Evolutionary conservation across 2,888 invertebrate species (phyloP).

Genomic region (Tillus elongatus): DNA sequence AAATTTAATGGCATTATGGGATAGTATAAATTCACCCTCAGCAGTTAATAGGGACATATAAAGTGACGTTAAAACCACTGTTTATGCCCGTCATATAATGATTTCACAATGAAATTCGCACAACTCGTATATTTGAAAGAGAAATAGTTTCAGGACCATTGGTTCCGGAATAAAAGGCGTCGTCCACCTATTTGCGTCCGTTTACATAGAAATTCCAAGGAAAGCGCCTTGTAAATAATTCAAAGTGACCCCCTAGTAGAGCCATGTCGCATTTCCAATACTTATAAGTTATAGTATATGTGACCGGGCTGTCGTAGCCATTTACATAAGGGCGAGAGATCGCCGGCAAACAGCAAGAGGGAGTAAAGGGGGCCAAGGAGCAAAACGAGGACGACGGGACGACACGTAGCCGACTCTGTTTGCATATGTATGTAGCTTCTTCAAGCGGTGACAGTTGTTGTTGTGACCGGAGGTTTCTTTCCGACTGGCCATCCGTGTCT

Average conservation of each 20-base stretch:
- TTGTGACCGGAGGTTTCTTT: conserved; percentile 24
- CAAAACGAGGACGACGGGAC: too few relatives aligned
- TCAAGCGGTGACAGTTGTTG: conserved; percentile 30
- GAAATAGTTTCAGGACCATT: too few relatives aligned
- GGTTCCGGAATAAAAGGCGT: conserved; percentile 29
- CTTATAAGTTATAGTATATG: conserved; percentile 37
- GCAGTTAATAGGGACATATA: too few relatives aligned
- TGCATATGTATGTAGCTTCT: conserved; percentile 27
- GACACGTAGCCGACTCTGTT: too few relatives aligned
- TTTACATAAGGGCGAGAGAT: conserved; percentile 28
- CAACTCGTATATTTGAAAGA: too few relatives aligned
- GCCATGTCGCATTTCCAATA: conserved; percentile 33
- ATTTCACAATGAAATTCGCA: too few relatives aligned
- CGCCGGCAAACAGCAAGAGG: neutral
- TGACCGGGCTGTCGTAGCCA: conserved; percentile 20
- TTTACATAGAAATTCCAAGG: conserved; percentile 36
- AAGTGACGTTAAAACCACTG: too few relatives aligned
- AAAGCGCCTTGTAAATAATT: conserved; percentile 42
- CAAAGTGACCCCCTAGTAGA: conserved; percentile 40
- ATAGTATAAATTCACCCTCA: too few relatives aligned
- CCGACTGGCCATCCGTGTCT: conserved; percentile 29
- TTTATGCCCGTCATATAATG: too few relatives aligned
- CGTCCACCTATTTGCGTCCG: conserved; percentile 32
- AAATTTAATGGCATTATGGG: too few relatives aligned
- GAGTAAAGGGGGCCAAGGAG: too few relatives aligned